phyloP scores from a whole-genome alignment of 2,888 invertebrate species.

The Luffia ferchaultella region DNA sequence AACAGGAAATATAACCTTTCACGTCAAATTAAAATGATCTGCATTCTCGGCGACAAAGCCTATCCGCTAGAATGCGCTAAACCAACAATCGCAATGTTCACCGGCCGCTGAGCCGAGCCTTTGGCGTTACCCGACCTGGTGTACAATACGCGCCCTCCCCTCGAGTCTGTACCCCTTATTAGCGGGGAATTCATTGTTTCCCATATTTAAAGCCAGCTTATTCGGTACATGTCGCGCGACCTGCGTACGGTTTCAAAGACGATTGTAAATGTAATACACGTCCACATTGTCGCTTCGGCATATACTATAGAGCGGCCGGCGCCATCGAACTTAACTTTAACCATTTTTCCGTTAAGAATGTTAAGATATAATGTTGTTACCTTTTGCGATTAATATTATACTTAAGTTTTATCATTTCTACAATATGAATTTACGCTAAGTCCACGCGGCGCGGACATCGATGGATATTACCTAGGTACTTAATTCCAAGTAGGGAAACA shows the following conservation, averaged over 20 bases:
- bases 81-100: conserved; percentile 38
- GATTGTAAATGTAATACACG: conserved; percentile 6
- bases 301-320: no score
- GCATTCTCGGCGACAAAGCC: conserved; percentile 32
- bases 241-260: conserved; percentile 21
- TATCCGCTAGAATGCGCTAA: conserved; percentile 42
- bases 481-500: no score
- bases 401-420: no score
- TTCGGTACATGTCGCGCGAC: conserved; percentile 23
- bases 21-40: conserved; percentile 34
- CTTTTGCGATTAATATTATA: no score
- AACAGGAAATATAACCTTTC: background rate
- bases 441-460: no score
- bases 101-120: conserved; percentile 31
- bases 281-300: conserved; percentile 1
- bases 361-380: no score
- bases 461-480: no score
- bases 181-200: conserved; percentile 57
- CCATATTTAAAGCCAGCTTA: conserved; percentile 40
- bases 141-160: conserved; percentile 18
- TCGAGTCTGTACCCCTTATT: conserved; percentile 54
- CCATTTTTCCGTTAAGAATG: no score
- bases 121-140: conserved; percentile 32
- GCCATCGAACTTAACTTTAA: no score
- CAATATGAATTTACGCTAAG: no score